Evolutionary conservation across 2,888 invertebrate species (phyloP), one percentile per base, ranked within the genome.

Genomic region (Lottia scabra): DNA sequence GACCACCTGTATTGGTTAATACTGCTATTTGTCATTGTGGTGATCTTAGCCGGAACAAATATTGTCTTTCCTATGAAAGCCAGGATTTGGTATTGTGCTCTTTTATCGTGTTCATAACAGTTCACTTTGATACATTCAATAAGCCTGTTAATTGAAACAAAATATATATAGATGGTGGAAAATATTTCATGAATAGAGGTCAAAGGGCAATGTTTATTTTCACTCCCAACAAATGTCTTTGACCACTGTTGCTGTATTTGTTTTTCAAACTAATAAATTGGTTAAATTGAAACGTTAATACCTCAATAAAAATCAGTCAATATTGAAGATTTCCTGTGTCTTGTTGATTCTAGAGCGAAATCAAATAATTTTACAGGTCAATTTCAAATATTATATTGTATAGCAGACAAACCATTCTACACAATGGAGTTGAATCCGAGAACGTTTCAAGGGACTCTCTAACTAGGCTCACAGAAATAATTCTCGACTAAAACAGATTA

Each of bases 161-260:
- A 56, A 56, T 56, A 56, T 56, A 56, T 56, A 13, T 23, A 56
- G 56, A 23, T 19, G 19, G 56, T 56, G 19, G 19, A 56, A 23
- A 56, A 56, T 23, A 23, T 19, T 19, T 23, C 56, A 56, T 56
- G 56, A 56, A 56, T 56, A 56, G 23, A 23, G 56, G 56, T 56
- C 56, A 56, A 56, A 56, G 56, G 56, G 56, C 56, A 56, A 56
- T 56, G 56, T 56, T 56, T 56, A 56, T 56, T 56, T 56, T 56
- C 56, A 56, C 56, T 19, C 2, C 56, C 56, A 56, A 56, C 23
- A 23, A 56, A 13, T 56, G 2, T 56, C 56, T 23, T 56, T 23
- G 19, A 23, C 23, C 56, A 23, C 56, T 23, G 56, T 23, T 10
- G 13, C 19, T 13, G 19, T 56, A 56, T 56, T 56, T 56, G 56